Evolutionary conservation across 2,113 vertebrate genomes (phyloP).

Genomic region (Maccullochella peelii): DNA sequence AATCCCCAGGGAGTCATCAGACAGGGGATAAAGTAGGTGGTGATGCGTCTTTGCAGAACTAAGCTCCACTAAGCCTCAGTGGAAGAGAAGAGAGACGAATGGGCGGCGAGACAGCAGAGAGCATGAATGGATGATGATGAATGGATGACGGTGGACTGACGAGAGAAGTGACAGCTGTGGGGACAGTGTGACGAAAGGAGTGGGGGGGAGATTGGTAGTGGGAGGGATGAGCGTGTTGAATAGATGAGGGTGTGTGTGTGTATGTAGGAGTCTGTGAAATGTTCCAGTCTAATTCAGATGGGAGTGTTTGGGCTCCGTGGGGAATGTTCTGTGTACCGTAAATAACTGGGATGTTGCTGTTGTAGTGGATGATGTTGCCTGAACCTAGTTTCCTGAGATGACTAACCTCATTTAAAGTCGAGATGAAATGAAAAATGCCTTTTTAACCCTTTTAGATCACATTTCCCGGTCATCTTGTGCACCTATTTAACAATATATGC

Average conservation of each 20-base stretch:
- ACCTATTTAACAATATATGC: no score
- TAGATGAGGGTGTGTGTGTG: background rate
- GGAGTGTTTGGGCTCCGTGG: slow-evolving; percentile 41
- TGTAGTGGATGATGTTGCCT: slow-evolving; percentile 25
- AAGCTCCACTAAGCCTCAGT: slow-evolving; percentile 61
- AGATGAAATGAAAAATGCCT: no score
- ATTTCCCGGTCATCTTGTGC: no score
- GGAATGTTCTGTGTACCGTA: slow-evolving; percentile 60
- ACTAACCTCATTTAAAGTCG: slow-evolving; percentile 32
- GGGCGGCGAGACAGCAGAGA: background rate
- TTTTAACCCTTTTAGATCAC: no score
- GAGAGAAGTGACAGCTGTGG: slow-evolving; percentile 53
- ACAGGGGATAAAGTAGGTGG: slow-evolving; percentile 62
- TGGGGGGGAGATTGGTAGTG: background rate
- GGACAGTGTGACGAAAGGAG: slow-evolving; percentile 3
- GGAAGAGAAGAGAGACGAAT: background rate
- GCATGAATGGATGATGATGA: slow-evolving; percentile 4
- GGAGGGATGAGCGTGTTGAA: slow-evolving; percentile 20
- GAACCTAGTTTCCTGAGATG: slow-evolving; percentile 34
- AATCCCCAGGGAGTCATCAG: slow-evolving; percentile 53
- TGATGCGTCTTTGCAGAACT: slow-evolving; percentile 58
- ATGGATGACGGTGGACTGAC: slow-evolving; percentile 18
- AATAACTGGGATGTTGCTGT: slow-evolving; percentile 41
- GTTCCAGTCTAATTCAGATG: slow-evolving; percentile 50
- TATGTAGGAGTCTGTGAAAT: slow-evolving; percentile 22